Conservation (phyloP, 2,797 vertebrate species). For the Notoglanidium macrostoma region DNA sequence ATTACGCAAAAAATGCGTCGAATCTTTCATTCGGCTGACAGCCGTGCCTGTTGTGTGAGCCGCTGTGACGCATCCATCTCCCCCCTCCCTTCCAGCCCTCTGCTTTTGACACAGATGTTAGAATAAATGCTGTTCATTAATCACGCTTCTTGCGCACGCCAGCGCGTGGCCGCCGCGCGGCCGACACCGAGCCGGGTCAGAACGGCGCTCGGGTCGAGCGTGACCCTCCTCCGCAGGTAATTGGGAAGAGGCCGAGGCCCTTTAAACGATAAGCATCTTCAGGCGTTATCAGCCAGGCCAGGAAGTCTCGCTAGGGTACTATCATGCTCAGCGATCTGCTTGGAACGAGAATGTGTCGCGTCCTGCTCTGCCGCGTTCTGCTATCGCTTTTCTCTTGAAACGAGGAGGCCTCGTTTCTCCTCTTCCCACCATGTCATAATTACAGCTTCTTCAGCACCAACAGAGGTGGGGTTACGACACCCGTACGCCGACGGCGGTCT, state of each 20-base stretch:
- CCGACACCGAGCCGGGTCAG: not conserved
- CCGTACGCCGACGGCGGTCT: not conserved
- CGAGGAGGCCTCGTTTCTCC: conserved; percentile 38
- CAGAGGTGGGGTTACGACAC: conserved; percentile 34
- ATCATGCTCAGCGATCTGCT: conserved; percentile 76
- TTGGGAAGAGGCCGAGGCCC: conserved; percentile 60
- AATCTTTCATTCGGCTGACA: conserved; percentile 39
- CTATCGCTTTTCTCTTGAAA: not conserved
- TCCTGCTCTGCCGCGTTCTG: conserved; percentile 13
- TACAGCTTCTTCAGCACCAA: conserved; percentile 63
- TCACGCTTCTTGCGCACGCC: conserved; percentile 76
- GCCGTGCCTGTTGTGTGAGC: conserved; percentile 31
- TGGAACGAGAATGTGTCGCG: conserved; percentile 59
- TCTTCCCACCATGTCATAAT: conserved; percentile 67
- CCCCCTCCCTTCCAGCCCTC: conserved; percentile 5
- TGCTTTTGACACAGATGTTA: conserved; percentile 80
- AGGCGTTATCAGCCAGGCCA: conserved; percentile 76
- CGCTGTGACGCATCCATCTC: conserved; percentile 42
- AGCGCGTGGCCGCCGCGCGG: not conserved
- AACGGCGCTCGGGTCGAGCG: too few species aligned
- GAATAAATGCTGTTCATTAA: conserved; percentile 82
- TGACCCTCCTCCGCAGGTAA: conserved; percentile 64
- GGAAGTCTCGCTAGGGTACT: conserved; percentile 75
- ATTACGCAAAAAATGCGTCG: conserved; percentile 23
- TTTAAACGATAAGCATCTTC: conserved; percentile 78